Evolutionary conservation across 2,113 vertebrate species (phyloP), one percentile per base, ranked within the genome.

Genomic region (Proteles cristata): DNA sequence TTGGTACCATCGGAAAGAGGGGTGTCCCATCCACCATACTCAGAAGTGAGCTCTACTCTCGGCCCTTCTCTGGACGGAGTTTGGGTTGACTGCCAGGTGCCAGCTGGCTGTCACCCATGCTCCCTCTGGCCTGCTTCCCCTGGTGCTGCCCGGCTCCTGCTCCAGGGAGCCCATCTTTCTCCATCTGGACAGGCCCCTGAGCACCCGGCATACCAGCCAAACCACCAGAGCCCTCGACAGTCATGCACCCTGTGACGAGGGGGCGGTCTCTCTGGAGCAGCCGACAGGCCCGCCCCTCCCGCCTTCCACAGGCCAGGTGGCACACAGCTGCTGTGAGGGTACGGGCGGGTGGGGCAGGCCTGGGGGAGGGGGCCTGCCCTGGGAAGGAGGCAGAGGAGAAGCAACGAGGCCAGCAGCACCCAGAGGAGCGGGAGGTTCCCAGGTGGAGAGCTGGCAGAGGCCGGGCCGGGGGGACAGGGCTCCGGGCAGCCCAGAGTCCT

Each of bases 331-430:
- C 28, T 4, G 1, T 28, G 25, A 58, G 26, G 33, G 11, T 4
- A 4, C 4, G 1, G 0, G n/a, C 0, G 26, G 19, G 77, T 7
- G 50, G 0, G 23, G 39, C 10, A 2, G 15, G n/a, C 33, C 19
- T 7, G 25, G 19, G 5, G 48, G 45, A 28, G 7, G 73, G 21
- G 0, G 5, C 35, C 50, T 45, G 35, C 35, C 14, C 69, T 17
- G 12, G 48, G 12, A 11, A 76, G 26, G 48, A 11, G 26, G 23
- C 48, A 28, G 12, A 55, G 63, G 48, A 50, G 17, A 12, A 15
- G 61, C 2, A 10, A 3, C 6, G 9, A 48, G 4, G 25, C 15
- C 4, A 0, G 33, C 11, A 25, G 17, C 7, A 6, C 25, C 16
- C 7, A 11, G 23, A 48, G 28, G 1, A 5, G 0, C 0, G 65